Percentiles rank a stretch among this genome's conserved stretches.
These are phyloP conservation scores for Calidris pugnax DNA, from an alignment of 2,113 vertebrate species.

Conservation along the genomic window DNA sequence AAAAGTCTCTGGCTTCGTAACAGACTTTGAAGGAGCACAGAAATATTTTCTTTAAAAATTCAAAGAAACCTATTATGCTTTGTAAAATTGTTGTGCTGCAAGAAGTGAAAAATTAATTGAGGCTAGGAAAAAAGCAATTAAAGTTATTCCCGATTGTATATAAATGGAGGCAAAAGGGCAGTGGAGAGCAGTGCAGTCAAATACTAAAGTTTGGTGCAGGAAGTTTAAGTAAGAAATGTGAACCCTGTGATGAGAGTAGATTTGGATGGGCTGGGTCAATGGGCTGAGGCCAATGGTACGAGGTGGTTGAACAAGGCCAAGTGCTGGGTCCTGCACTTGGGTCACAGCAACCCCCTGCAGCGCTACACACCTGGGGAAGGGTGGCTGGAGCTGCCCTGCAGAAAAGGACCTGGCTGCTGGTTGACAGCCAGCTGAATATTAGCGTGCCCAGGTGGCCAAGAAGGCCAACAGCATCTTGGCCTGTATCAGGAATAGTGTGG, in stretches of 20 bases:
- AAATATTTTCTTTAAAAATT: slow-evolving; percentile 27
- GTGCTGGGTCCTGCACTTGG: neutral
- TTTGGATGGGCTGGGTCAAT: neutral
- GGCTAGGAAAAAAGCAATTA: neutral
- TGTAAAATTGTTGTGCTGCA: neutral
- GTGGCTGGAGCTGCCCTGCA: neutral
- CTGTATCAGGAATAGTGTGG: neutral
- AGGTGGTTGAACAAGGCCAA: neutral
- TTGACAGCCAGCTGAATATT: neutral
- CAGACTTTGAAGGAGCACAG: neutral
- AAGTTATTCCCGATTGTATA: neutral
- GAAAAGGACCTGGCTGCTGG: neutral
- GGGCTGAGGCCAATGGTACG: neutral
- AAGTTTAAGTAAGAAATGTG: neutral
- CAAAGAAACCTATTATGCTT: neutral
- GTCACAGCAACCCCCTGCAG: neutral
- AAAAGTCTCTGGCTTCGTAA: slow-evolving; percentile 24
- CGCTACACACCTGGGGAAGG: neutral
- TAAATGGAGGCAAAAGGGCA: neutral
- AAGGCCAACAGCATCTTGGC: neutral
- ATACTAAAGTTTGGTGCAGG: neutral
- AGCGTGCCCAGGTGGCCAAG: neutral
- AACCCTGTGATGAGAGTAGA: neutral
- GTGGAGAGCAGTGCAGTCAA: neutral
- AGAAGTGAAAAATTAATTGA: slow-evolving; percentile 9